These are phyloP conservation scores for Botia almorhae DNA, from an alignment of 2,797 vertebrate genomes.

Conservation along the genomic window DNA sequence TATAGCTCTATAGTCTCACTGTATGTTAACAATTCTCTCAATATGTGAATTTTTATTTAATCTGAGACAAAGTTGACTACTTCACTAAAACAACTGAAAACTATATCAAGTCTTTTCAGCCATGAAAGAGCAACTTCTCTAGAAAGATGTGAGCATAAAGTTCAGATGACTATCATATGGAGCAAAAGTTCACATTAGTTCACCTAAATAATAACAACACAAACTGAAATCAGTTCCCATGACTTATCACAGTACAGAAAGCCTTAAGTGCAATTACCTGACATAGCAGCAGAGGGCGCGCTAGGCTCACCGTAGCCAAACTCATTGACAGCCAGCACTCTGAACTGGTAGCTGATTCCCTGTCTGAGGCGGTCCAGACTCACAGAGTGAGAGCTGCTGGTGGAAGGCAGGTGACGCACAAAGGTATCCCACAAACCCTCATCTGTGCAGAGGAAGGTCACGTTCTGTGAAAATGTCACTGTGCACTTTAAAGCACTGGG, in stretches of 20 bases:
- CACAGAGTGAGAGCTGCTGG: conserved; percentile 85
- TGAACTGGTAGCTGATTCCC: conserved; percentile 94
- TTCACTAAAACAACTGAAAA: no score
- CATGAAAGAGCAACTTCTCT: not conserved
- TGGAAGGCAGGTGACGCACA: conserved; percentile 84
- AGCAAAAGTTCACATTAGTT: not conserved
- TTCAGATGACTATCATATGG: not conserved
- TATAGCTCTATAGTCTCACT: no score
- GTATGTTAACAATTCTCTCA: no score
- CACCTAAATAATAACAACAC: conserved; percentile 7
- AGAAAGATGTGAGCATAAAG: not conserved
- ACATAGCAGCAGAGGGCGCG: conserved; percentile 84
- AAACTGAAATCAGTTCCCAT: conserved; percentile 9
- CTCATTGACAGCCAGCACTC: conserved; percentile 90
- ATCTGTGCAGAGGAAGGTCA: conserved; percentile 74
- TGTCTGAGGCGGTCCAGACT: conserved; percentile 86
- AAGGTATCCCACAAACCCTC: conserved; percentile 96
- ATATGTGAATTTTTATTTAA: no score
- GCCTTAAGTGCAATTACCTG: conserved; percentile 78
- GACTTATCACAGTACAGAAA: conserved; percentile 16
- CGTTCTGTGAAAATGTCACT: conserved; percentile 38
- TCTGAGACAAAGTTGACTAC: not conserved
- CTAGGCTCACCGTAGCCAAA: conserved; percentile 93
- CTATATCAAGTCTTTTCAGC: not conserved
- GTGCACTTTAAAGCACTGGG: conserved; percentile 3